phyloP scores from a whole-genome alignment of 2,888 invertebrate species.

The Hartigia nigra region DNA sequence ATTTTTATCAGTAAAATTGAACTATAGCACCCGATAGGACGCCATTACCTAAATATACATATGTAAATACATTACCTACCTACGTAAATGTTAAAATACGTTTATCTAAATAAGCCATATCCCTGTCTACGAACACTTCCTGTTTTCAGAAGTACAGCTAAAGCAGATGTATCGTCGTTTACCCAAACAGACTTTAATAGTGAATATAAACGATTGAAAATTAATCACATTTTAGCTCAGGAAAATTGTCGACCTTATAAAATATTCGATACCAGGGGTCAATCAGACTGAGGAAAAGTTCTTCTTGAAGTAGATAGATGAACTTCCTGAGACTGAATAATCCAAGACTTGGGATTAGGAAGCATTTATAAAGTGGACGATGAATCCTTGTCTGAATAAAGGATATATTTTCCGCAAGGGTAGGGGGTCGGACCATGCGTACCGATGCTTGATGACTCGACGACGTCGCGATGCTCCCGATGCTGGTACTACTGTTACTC shows the following conservation, averaged over 20 bases:
- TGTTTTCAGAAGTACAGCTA: not conserved
- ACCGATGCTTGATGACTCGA: not conserved
- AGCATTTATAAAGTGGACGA: not conserved
- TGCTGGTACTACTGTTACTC: not conserved
- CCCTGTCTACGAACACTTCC: not conserved
- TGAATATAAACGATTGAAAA: not conserved
- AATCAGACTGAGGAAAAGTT: not conserved
- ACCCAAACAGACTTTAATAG: not conserved
- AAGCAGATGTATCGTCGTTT: not conserved
- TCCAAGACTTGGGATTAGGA: not conserved
- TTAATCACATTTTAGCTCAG: not conserved
- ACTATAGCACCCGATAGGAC: not conserved
- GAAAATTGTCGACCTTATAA: not conserved
- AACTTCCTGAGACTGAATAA: not conserved
- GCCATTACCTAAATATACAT: not conserved
- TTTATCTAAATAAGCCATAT: not conserved
- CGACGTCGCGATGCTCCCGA: not conserved
- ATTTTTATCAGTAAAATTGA: not conserved
- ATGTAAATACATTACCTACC: not conserved
- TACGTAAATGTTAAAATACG: too few relatives aligned
- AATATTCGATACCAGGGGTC: not conserved
- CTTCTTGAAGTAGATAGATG: not conserved
- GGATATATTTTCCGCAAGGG: not conserved
- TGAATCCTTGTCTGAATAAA: not conserved
- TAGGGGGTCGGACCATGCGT: not conserved